Evolutionary conservation across 1,140 invertebrate genomes (phyloP).

Genomic region (Penaeus indicus): DNA sequence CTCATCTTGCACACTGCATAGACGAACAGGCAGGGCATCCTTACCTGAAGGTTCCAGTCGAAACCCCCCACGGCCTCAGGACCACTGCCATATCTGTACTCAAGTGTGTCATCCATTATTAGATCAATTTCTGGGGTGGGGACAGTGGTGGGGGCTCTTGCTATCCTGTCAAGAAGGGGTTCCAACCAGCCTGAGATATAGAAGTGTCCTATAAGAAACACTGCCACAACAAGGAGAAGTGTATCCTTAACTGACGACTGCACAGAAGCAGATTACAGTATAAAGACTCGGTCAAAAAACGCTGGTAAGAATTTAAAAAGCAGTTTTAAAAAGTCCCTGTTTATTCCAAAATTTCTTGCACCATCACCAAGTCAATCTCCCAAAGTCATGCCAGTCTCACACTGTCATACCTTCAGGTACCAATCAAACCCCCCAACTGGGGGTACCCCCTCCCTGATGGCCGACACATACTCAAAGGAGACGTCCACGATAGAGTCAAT

Average conservation of each 20-base stretch:
- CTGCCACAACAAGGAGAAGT: neutral
- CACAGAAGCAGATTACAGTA: neutral
- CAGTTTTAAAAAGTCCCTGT: neutral
- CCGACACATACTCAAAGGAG: constrained; percentile 88
- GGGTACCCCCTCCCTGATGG: constrained; percentile 84
- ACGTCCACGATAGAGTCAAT: constrained; percentile 94
- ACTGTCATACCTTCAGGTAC: constrained; percentile 69
- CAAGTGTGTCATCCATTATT: constrained; percentile 50
- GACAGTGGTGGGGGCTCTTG: constrained; percentile 18
- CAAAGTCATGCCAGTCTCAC: neutral
- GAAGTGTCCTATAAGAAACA: neutral
- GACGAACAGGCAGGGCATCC: neutral
- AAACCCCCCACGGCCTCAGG: constrained; percentile 11
- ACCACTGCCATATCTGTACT: neutral
- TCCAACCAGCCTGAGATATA: constrained; percentile 50
- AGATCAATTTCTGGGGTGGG: constrained; percentile 50
- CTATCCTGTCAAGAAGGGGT: constrained; percentile 47
- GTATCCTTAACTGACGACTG: neutral
- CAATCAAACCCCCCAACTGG: constrained; percentile 98
- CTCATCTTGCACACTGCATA: too few species aligned
- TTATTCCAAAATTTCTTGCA: neutral
- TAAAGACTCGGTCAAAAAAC: too few species aligned
- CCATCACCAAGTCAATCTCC: neutral
- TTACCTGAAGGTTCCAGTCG: constrained; percentile 16
- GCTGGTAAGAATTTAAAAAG: too few species aligned